Evolutionary conservation across 2,888 invertebrate species (phyloP), one percentile per base, ranked within the genome.

Genomic region (Trisateles emortualis): DNA sequence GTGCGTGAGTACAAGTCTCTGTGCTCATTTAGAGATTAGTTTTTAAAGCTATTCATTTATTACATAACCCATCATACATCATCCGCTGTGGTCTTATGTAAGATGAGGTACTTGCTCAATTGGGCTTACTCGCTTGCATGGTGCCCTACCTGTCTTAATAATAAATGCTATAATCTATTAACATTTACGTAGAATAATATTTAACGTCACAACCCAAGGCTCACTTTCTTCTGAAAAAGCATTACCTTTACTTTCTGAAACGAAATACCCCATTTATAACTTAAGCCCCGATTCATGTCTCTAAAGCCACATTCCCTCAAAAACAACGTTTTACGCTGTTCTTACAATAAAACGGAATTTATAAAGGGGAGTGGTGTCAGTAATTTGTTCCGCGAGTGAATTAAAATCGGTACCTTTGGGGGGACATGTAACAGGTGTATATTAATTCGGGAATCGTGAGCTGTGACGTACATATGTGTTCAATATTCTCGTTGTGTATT

Each of bases 401-500:
- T 58, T 58, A 49, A 54, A 61, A 49, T 30, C 11, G 29, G 26
- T 17, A 39, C 47, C 45, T 41, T 39, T 19, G 16, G 52, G 16
- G 51, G 46, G 35, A 50, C 39, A 33, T 24, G 50, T 50, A 35
- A 44, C 47, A 40, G 35, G 47, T 41, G 44, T 30, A 44, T 24
- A 40, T 40, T 52, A 51, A 39, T 11, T 39, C 22, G 32, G 13
- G 39, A 16, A 13, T 16, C 17, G 32, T 17, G 16, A 16, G 3
- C 30, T 11, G 51, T 51, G 39, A 40, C 40, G 39, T 26, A 13
- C 14, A 36, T 49, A 24, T 3, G 26, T 26, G 9, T 13, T 51
- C 43, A 50, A 45, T 65, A 69, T 69, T 69, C 52, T 48, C 13
- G 10, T 1, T 19, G 40, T 14, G 52, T 51, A 36, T 58, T 44